Percentiles rank a stretch among this genome's conserved stretches.
phyloP scores from a whole-genome alignment of 2,113 vertebrate species.

The Calonectris borealis region DNA sequence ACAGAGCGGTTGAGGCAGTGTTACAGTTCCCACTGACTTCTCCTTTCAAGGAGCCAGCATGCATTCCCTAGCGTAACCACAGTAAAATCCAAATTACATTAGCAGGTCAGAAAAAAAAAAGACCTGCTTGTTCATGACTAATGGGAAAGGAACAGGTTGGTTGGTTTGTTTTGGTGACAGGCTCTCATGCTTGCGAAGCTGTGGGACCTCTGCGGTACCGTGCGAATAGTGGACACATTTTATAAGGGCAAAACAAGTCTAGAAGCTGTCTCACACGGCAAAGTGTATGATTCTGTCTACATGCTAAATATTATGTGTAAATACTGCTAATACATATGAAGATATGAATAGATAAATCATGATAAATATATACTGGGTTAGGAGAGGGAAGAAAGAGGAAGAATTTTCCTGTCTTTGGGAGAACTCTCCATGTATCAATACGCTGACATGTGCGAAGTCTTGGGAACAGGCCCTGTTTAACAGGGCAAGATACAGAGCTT shows the following conservation, averaged over 20 bases:
- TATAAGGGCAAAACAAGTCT: background rate
- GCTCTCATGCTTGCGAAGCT: background rate
- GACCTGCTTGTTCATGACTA: background rate
- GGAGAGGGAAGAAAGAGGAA: background rate
- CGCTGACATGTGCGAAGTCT: background rate
- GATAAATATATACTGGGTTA: background rate
- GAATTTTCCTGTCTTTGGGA: background rate
- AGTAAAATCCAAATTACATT: background rate
- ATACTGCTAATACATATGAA: background rate
- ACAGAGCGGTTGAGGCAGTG: background rate
- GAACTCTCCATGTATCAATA: background rate
- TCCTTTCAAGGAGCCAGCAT: background rate
- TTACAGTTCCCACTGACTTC: background rate
- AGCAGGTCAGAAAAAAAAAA: background rate
- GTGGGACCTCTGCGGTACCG: background rate
- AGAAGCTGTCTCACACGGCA: background rate
- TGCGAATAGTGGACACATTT: background rate
- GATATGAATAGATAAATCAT: background rate
- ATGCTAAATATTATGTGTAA: background rate
- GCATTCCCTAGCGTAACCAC: background rate
- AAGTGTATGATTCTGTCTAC: background rate
- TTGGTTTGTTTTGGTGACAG: background rate
- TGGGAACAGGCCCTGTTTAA: background rate
- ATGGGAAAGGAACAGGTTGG: background rate
- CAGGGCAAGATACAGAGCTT: background rate